Evolutionary conservation across 2,113 vertebrate species (phyloP).

Genomic region (Vanacampus margaritifer): DNA sequence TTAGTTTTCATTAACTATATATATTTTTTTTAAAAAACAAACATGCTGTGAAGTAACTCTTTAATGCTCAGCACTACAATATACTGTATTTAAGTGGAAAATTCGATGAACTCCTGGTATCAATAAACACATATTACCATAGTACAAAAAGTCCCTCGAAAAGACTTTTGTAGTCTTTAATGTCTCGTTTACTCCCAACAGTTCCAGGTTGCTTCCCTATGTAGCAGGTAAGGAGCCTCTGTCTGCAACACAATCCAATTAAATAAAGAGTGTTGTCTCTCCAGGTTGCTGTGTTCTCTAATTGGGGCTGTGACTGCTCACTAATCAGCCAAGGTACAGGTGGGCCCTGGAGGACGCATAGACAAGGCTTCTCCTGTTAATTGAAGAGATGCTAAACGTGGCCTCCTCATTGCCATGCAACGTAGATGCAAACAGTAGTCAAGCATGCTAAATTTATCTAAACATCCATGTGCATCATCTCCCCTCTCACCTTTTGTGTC

Average conservation of each 20-base stretch:
- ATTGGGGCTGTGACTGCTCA: constrained; percentile 76
- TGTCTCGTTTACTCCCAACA: constrained; percentile 56
- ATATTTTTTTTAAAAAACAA: no score
- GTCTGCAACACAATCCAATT: constrained; percentile 73
- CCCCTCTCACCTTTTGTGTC: constrained; percentile 34
- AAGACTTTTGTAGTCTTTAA: constrained; percentile 49
- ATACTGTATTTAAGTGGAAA: constrained; percentile 20
- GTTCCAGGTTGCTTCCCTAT: constrained; percentile 47
- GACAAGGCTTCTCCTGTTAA: constrained; percentile 66
- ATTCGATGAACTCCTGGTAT: constrained; percentile 12
- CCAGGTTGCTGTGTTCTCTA: constrained; percentile 70
- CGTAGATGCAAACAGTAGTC: constrained; percentile 30
- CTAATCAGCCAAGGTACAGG: constrained; percentile 70
- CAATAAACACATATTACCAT: constrained; percentile 9
- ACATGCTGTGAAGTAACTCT: constrained; percentile 12
- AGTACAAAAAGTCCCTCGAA: constrained; percentile 19
- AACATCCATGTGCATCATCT: constrained; percentile 28
- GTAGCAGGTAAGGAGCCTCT: constrained; percentile 59
- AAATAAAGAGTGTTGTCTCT: constrained; percentile 71
- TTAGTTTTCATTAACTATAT: no score
- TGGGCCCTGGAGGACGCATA: constrained; percentile 62
- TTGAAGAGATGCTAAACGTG: constrained; percentile 64
- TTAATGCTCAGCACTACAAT: background rate
- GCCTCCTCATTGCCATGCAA: constrained; percentile 26
- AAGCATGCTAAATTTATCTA: constrained; percentile 34